Base-by-base conservation (phyloP, 2,888 invertebrate species). In the Meiosimyza decipiens region DNA sequence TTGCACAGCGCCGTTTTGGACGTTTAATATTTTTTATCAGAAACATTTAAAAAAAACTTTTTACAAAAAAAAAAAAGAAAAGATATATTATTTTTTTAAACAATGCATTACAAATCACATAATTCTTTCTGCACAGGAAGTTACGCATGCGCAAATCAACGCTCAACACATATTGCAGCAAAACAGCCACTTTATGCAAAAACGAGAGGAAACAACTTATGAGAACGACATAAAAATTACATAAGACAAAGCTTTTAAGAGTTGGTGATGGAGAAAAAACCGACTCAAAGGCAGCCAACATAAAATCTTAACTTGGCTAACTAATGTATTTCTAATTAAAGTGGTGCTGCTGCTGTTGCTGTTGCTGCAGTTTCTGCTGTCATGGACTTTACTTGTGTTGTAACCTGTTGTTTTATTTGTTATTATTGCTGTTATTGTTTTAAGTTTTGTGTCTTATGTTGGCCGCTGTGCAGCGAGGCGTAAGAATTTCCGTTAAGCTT, bases 401-500 rank as follows among this genome's bases (percentile, higher is more conserved):
- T 33, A 6, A 50, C 18, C 9, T 60, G 59, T 60, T 40, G 6
- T 40, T 28, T 12, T 60, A 4, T 4, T 60, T 60, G 22, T 28
- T 22, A 60, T 28, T 60, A 11, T 28, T 60, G 22, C 22, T 60
- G 28, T 64, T 64, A 18, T 22, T 22, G n/a, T 52, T 52, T 6
- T 12, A 49, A 18, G 59, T 51, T n/a, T n/a, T 67, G 66, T 54
- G 49, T 54, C 22, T 67, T 22, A 28, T 51, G 67, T 68, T 22
- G 70, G 49, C 71, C 68, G 72, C 64, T 64, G 79, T 81, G 79
- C 82, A 82, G 74, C 82, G 77, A 82, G 82, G 79, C 83, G 80
- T 83, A 79, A 78, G 83, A 71, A 73, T 79, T 83, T 82, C 81
- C 82, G 80, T 82, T 81, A 75, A 69, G 16, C 33, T 11, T 54